A percentile compares a stretch with the other conserved stretches of the same genome.
Conservation (phyloP, 2,797 vertebrate genomes). For the Phyllotis vaccarum region DNA sequence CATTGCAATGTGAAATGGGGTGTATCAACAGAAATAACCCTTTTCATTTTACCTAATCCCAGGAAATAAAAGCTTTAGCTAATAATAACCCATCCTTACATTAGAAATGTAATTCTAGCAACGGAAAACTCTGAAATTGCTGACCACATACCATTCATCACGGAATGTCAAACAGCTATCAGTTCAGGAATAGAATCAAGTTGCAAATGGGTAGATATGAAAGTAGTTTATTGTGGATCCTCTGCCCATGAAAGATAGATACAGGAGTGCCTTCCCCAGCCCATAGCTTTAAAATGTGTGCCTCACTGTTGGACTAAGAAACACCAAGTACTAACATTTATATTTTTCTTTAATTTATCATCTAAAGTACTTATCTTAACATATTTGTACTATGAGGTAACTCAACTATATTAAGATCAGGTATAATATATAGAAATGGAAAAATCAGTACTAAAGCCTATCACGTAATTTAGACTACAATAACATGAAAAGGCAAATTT, state of each 20-base stretch:
- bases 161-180: conserved; percentile 74
- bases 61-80: conserved; percentile 84
- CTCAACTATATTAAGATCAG: neutral
- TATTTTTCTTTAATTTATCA: conserved; percentile 4
- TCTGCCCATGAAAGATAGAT: neutral
- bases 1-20: conserved; percentile 83
- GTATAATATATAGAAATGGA: neutral
- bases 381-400: neutral
- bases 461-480: neutral
- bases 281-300: neutral
- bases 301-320: neutral
- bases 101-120: conserved; percentile 81
- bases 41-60: conserved; percentile 84
- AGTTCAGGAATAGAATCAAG: conserved; percentile 71
- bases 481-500: neutral
- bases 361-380: neutral
- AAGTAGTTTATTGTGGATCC: conserved; percentile 54
- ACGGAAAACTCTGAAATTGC: conserved; percentile 78
- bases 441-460: neutral
- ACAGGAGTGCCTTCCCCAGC: neutral
- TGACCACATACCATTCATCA: conserved; percentile 77
- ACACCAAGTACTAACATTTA: neutral
- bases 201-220: conserved; percentile 30
- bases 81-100: conserved; percentile 83
- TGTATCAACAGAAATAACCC: conserved; percentile 84